These are phyloP conservation scores for Stenodema calcarata DNA, from an alignment of 2,888 invertebrate genomes.

Conservation along the genomic window DNA sequence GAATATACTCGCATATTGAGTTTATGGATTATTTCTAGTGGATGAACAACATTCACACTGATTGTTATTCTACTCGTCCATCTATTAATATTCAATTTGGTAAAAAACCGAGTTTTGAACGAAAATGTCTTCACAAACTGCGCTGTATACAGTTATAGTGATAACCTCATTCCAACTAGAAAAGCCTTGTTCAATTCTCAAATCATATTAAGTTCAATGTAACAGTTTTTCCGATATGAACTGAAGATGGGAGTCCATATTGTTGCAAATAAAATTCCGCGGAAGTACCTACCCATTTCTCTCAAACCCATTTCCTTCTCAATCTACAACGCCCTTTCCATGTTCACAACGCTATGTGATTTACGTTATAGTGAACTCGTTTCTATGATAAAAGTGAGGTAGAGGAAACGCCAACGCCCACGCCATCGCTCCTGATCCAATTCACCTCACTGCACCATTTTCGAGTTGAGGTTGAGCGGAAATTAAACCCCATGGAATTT, in stretches of 20 bases:
- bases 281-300: neutral
- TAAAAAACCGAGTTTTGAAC: too few relatives aligned
- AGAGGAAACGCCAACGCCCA: neutral
- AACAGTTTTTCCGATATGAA: too few relatives aligned
- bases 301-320: neutral
- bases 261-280: neutral
- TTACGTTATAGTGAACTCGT: neutral
- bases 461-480: neutral
- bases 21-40: too few relatives aligned
- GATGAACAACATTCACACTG: too few relatives aligned
- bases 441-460: neutral
- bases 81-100: too few relatives aligned
- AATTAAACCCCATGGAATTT: neutral
- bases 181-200: too few relatives aligned
- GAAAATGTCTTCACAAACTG: too few relatives aligned
- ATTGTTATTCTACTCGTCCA: neutral
- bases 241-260: too few relatives aligned
- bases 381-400: neutral
- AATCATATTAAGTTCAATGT: too few relatives aligned
- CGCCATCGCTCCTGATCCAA: neutral
- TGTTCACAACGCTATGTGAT: neutral
- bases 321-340: neutral
- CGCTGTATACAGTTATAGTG: too few relatives aligned
- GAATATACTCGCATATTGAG: too few relatives aligned
- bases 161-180: too few relatives aligned